Conservation (phyloP, 2,113 vertebrate species). For the Natator depressus region DNA sequence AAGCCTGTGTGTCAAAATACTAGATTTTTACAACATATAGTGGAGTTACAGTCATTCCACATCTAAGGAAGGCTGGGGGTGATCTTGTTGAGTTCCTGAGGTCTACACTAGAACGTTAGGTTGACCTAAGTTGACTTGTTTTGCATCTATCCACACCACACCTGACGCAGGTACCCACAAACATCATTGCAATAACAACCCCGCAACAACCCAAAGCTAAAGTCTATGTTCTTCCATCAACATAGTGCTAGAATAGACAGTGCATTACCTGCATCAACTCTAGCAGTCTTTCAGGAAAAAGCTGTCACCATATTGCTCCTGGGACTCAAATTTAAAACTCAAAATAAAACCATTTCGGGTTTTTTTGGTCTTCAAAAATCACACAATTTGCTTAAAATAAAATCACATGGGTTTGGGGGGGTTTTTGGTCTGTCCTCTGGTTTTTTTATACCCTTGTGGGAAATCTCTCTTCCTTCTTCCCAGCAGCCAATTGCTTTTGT, state of each 20-base stretch:
- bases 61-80: neutral
- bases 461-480: constrained; percentile 55
- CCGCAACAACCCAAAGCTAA: neutral
- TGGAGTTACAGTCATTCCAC: neutral
- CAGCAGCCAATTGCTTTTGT: constrained; percentile 45
- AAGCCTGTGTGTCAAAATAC: neutral
- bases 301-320: neutral
- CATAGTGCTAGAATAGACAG: neutral
- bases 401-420: neutral
- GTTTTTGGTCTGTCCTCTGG: neutral
- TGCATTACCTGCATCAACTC: neutral
- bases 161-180: neutral
- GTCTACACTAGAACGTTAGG: neutral
- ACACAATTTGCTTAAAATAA: neutral
- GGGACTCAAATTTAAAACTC: neutral
- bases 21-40: neutral
- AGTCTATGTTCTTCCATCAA: neutral
- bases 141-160: neutral
- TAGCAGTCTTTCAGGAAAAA: neutral
- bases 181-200: neutral
- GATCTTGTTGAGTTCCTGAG: neutral
- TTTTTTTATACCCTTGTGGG: constrained; percentile 17
- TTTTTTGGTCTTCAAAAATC: neutral
- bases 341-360: neutral
- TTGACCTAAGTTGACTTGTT: neutral